Base-by-base conservation (phyloP, 2,797 vertebrate species). In the Buphagus erythrorhynchus region DNA sequence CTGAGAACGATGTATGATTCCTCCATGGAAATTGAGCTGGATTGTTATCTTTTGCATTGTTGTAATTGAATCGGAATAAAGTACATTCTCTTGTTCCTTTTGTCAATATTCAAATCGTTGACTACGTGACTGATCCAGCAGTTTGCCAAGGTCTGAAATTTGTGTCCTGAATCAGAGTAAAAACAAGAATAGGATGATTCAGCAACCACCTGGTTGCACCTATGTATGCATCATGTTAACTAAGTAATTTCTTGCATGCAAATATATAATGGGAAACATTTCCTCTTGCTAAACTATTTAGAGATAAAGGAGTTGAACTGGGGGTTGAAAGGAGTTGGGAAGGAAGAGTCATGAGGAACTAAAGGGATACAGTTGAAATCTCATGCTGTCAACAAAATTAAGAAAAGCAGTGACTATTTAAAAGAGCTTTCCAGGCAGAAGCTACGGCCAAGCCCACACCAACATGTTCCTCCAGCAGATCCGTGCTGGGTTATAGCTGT, bases 171-270 rank as follows among this genome's bases (percentile, higher is more conserved):
- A 68, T 72, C 58, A 81, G 33, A 69, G 54, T 61, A 17, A 93
- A 76, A 90, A 51, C 29, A 71, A 91, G 79, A 62, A 46, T 4
- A 54, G 68, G 51, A 48, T 95, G 85, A 91, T 88, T 96, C 91
- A 95, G 71, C 76, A 92, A 74, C 0, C 5, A 69, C 63, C 65
- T 85, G 58, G 38, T 86, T 95, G 71, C 71, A 94, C 79, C 88
- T 92, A 75, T 69, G 35, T 85, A 52, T 85, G 58, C 54, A 83
- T 93, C 59, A 81, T 62, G 67, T 61, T 77, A 68, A 43, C 26
- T 21, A 40, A 69, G 59, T 82, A 1, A 63, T 72, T 68, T 82
- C 36, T 74, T 88, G 57, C 74, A 91, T 65, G 38, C 82, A 93
- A 85, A 65, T 68, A 63, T 18, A n/a, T 42, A 10, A 61, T 57